Evolutionary conservation across 2,888 invertebrate genomes (phyloP).

Genomic region (Volucella inflata): DNA sequence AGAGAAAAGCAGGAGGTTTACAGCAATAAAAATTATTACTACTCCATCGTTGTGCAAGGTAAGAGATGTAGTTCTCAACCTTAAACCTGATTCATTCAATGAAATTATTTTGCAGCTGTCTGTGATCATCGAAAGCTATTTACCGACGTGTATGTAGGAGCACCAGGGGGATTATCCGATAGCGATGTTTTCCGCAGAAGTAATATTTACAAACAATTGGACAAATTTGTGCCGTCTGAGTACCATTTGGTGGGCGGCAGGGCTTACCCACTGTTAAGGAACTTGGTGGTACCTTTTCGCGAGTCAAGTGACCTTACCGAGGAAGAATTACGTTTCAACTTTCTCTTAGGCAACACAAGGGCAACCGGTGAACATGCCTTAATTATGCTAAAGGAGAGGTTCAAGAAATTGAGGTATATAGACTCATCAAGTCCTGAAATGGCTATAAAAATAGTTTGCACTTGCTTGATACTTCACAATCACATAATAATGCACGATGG

Average conservation of each 20-base stretch:
- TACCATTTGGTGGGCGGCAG: constrained; percentile 42
- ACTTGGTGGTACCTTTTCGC: constrained; percentile 37
- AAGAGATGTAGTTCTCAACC: not conserved
- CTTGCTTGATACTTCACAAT: constrained; percentile 48
- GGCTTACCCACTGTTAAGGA: constrained; percentile 40
- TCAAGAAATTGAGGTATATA: constrained; percentile 29
- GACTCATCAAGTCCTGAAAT: constrained; percentile 38
- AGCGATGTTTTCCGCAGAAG: constrained; percentile 12
- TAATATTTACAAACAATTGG: constrained; percentile 27
- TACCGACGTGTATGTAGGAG: constrained; percentile 50
- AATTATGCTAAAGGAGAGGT: constrained; percentile 13
- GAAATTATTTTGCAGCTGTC: constrained; percentile 22
- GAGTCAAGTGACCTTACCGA: constrained; percentile 7
- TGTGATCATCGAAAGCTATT: constrained; percentile 58
- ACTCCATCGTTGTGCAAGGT: constrained; percentile 51
- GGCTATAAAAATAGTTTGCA: constrained; percentile 50
- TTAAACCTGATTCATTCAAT: not conserved
- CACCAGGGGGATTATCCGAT: constrained; percentile 31
- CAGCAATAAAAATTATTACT: not conserved
- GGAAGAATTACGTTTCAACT: constrained; percentile 32
- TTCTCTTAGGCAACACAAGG: not conserved
- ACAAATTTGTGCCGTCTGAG: constrained; percentile 30
- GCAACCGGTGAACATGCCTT: constrained; percentile 6
- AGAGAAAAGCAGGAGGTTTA: constrained; percentile 14
- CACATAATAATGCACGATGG: constrained; percentile 45